These are phyloP conservation scores for Nesidiocoris tenuis DNA, from an alignment of 2,888 invertebrate species.

Conservation along the genomic window DNA sequence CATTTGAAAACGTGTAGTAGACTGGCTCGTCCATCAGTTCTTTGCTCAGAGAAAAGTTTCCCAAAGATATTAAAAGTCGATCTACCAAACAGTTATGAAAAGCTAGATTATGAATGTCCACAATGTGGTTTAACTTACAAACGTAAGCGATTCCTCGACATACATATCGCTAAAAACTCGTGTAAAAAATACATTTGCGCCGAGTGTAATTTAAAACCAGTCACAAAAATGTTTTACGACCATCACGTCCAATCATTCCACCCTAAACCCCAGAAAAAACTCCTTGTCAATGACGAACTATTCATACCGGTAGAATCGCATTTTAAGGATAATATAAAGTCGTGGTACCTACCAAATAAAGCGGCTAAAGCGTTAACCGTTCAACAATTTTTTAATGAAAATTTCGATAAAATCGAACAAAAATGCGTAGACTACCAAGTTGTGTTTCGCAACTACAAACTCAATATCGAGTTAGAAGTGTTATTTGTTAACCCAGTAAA, in stretches of 20 bases:
- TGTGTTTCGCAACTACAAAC: neutral
- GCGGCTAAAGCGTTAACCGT: neutral
- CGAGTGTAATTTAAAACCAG: neutral
- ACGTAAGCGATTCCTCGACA: neutral
- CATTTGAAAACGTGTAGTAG: neutral
- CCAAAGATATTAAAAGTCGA: neutral
- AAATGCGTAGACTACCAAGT: neutral
- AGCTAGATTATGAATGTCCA: neutral
- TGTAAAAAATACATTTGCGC: neutral
- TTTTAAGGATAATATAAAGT: neutral
- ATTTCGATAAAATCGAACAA: neutral
- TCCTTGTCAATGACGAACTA: neutral
- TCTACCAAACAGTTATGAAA: neutral
- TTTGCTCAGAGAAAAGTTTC: neutral
- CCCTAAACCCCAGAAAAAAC: neutral
- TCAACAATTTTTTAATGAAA: neutral
- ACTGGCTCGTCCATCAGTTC: neutral
- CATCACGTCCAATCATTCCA: neutral
- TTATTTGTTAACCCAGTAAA: neutral
- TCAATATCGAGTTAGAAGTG: neutral
- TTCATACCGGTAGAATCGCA: neutral
- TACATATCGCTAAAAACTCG: neutral
- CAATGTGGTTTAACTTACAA: neutral
- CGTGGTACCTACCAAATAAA: neutral
- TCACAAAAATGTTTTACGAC: neutral